phyloP scores from a whole-genome alignment of 2,888 invertebrate genomes.

The Andricus quercusramuli region DNA sequence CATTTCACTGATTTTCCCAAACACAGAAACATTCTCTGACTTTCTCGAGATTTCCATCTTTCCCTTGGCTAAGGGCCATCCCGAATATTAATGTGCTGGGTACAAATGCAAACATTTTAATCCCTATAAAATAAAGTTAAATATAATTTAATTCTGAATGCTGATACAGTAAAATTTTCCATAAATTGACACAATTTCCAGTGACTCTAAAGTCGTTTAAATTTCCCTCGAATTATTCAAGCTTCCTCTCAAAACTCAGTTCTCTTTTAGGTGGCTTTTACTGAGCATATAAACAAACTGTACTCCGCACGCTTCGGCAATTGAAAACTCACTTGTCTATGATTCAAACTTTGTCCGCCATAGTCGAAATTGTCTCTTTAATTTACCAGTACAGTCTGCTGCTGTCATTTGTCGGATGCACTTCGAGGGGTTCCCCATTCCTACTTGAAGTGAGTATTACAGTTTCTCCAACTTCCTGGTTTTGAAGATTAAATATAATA shows the following conservation, averaged over 20 bases:
- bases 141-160: not conserved
- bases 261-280: not conserved
- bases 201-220: not conserved
- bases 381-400: slow-evolving; percentile 4
- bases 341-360: slow-evolving; percentile 15
- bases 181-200: not conserved
- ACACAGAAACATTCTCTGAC: no score
- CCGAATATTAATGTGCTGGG: no score
- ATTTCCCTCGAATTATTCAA: slow-evolving; percentile 2
- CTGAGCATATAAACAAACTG: slow-evolving; percentile 17
- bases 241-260: not conserved
- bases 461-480: not conserved
- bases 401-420: slow-evolving; percentile 12
- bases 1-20: no score
- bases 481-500: not conserved
- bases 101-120: no score
- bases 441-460: not conserved
- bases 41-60: no score
- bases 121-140: no score
- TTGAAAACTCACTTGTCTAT: slow-evolving; percentile 30
- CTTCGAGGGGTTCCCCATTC: not conserved
- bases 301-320: not conserved
- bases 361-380: slow-evolving; percentile 32
- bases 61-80: no score
- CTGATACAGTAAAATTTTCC: no score